Base-by-base conservation (phyloP, 1,140 invertebrate genomes). In the Hyposmocoma kahamanoa region DNA sequence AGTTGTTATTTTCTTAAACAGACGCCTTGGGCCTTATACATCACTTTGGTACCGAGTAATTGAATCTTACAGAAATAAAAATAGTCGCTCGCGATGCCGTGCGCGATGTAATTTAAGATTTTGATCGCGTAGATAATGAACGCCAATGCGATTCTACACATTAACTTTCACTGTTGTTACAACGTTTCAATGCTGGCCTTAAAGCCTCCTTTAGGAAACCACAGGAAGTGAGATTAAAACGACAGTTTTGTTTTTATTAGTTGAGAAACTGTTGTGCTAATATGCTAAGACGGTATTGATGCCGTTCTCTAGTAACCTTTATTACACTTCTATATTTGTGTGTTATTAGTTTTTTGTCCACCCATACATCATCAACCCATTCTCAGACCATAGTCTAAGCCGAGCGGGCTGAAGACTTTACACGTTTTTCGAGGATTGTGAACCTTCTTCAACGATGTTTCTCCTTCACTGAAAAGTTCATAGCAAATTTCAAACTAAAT, bases 121-220 rank as follows among this genome's bases (percentile, higher is more conserved):
- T 81, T 80, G 72, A 80, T 81, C 73, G 74, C 52, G 50, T 49
- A 71, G 67, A 73, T 76, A 73, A 76, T 77, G 75, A 76, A 69
- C 59, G 67, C 59, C 73, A 73, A 64, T 73, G 67, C 72, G 76
- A 80, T 78, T 79, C 64, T 58, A 67, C 67, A 46, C 43, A 77
- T 81, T 80, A 78, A 83, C 81, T 84, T 84, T 84, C 81, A 78
- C 75, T 83, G 55, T 20, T 71, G 52, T 67, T 65, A 59, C 59
- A 46, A 51, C 51, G 53, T 55, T 56, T 62, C 59, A 59, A 55
- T 51, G 57, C 62, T 79, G 76, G 70, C 73, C 76, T 84, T 72
- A 78, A 84, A 82, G 68, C 60, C 62, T 67, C 65, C 49, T 81
- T 79, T 81, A 61, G 60, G 67, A 71, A 77, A 75, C 73, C 81